Base-by-base conservation (phyloP, 92 coral and sea anemone genomes). In the Bergia sp. region DNA sequence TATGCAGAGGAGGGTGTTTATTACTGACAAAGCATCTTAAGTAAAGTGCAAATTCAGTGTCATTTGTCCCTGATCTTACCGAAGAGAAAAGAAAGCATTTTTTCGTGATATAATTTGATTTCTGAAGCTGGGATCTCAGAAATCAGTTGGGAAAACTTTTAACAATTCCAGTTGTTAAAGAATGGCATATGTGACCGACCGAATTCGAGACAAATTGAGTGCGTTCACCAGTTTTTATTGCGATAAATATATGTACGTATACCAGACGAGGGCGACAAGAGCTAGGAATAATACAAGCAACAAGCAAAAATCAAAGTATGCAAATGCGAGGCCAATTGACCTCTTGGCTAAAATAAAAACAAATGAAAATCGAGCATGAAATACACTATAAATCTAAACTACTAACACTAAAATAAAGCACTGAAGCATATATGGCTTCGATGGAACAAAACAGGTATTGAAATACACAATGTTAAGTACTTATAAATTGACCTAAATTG, bases 271-370 rank as follows among this genome's bases (percentile, higher is more conserved):
- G 64, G 8, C 64, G 64, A 55, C 64, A 55, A 55, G 11, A 50
- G 75, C 81, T 77, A 77, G 81, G 81, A 77, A 42, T 45, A 77
- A n/a, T 13, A 77, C 53, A 77, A 76, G 53, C 80, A 76, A 76
- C 49, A 76, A 75, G 50, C 79, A 75, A 76, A 76, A 41, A 76
- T 76, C 80, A 77, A 77, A 77, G 81, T 45, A 77, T 77, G 81
- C 23, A 77, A 7, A 77, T 45, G 81, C 49, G 36, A 42, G 81
- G 81, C 81, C 81, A 29, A 77, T 77, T 77, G 81, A 77, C 81
- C 81, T 77, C 55, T 4, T 77, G 57, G 55, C 81, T 1, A 43
- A 77, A 77, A 29, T 77, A 77, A 77, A 77, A 77, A 77, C 81
- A 77, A 77, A 2, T 20, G 37, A 77, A 0, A 41, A 77, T 9